Evolutionary conservation across 2,113 vertebrate genomes (phyloP), one percentile per base, ranked within the genome.

Genomic region (Thymallus thymallus): DNA sequence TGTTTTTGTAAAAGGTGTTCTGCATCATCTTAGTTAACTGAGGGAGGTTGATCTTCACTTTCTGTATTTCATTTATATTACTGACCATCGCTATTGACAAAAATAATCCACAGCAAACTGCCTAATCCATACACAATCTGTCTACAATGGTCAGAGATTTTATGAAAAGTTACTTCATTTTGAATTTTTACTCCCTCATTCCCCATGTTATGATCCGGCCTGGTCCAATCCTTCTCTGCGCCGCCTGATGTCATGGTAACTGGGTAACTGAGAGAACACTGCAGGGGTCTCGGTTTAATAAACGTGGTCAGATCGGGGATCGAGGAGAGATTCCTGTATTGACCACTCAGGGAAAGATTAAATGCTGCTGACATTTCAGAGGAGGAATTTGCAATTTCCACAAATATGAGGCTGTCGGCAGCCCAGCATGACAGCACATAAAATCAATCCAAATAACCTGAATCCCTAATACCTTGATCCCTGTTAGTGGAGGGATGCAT

Each of bases 401-500:
- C 94, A 96, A 96, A 98, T 96, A 96, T 95, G 92, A 96, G 94
- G 92, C 82, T 89, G 94, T 96, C 94, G 94, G 92, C 91, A 35
- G 95, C 84, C 85, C 91, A 88, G 94, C 93, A 94, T 92, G 92
- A 95, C 93, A 91, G 94, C 95, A 97, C 95, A 95, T 91, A 96
- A 97, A 96, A 99, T 99, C 97, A 98, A 99, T 99, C 98, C 96
- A 96, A 97, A 98, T 98, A 98, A 97, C 96, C 93, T 93, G 91
- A 96, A 96, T 96, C 95, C 95, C 95, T 98, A 98, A 98, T 98
- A 97, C 96, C 92, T 97, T 98, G 96, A 98, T 97, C 97, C 96
- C 93, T 35, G 85, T 93, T 91, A 92, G 94, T 96, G 95, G 95
- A 96, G 93, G 92, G 94, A 93, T 82, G 92, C 90, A 95, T 97